Percentiles rank a stretch among this genome's conserved stretches.
Evolutionary conservation across 2,797 vertebrate genomes (phyloP).

Genomic region (Pseudochirops cupreus): DNA sequence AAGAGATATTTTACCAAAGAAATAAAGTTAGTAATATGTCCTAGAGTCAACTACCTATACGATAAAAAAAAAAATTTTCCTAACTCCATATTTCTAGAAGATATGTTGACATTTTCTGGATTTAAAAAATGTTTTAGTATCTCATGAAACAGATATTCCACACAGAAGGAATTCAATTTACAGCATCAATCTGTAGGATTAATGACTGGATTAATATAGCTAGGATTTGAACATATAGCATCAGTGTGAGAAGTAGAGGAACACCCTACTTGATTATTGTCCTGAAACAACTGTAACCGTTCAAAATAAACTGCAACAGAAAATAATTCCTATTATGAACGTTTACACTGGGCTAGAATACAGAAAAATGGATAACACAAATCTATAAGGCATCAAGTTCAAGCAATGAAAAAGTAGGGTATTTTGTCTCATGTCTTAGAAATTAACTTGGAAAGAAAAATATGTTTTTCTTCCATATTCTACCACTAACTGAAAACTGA

Average conservation of each 20-base stretch:
- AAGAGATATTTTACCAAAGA: conserved; percentile 2
- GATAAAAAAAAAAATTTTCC: background rate
- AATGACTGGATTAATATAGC: background rate
- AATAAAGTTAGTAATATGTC: background rate
- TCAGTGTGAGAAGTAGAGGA: background rate
- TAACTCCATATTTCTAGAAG: background rate
- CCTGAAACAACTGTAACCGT: background rate
- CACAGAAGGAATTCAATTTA: background rate
- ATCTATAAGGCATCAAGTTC: too few species aligned
- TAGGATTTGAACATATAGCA: background rate
- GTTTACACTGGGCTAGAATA: too few species aligned
- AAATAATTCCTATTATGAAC: too few species aligned
- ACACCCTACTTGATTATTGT: background rate
- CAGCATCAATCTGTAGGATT: background rate
- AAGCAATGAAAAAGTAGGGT: too few species aligned
- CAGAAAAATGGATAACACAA: too few species aligned
- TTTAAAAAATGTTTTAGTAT: background rate
- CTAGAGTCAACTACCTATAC: background rate
- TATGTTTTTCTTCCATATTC: background rate
- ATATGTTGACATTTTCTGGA: background rate
- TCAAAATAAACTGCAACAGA: background rate
- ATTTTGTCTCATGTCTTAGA: background rate
- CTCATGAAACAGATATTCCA: background rate
- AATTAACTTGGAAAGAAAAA: background rate
- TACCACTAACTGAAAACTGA: background rate